Evolutionary conservation across 1,140 invertebrate species (phyloP).

Genomic region (Ostrea edulis): DNA sequence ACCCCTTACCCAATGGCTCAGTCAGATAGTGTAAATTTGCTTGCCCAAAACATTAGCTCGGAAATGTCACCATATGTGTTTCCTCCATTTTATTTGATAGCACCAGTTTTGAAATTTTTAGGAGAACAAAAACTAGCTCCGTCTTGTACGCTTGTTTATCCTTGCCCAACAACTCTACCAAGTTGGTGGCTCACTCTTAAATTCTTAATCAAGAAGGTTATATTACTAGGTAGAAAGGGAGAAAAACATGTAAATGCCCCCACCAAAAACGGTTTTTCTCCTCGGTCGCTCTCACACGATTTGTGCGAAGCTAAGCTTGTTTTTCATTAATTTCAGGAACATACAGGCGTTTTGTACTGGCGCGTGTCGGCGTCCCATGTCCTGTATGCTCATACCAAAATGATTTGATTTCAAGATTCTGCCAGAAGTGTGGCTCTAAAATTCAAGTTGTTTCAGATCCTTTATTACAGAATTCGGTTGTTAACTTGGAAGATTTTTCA

Average conservation of each 20-base stretch:
- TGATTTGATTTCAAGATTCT: neutral
- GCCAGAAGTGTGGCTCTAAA: neutral
- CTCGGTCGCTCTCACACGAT: too few species aligned
- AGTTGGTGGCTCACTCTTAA: conserved; percentile 25
- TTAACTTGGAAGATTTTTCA: neutral
- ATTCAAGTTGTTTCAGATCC: too few species aligned
- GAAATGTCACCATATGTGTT: conserved; percentile 52
- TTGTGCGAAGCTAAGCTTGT: too few species aligned
- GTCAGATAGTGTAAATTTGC: conserved; percentile 24
- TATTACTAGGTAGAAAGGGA: neutral
- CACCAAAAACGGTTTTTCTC: too few species aligned
- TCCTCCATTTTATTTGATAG: conserved; percentile 50
- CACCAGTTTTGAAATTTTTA: conserved; percentile 34
- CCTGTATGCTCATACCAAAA: neutral
- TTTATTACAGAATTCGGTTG: neutral
- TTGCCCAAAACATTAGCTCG: conserved; percentile 38
- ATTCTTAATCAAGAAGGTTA: neutral
- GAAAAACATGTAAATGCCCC: too few species aligned
- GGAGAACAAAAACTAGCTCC: conserved; percentile 8
- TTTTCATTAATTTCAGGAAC: too few species aligned
- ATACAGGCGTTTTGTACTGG: too few species aligned
- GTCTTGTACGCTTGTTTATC: conserved; percentile 28
- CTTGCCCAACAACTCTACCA: neutral
- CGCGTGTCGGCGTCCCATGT: neutral
- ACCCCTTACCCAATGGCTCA: conserved; percentile 19